Base-by-base conservation (phyloP, 2,113 vertebrate species). In the Leucopternis melanops region DNA sequence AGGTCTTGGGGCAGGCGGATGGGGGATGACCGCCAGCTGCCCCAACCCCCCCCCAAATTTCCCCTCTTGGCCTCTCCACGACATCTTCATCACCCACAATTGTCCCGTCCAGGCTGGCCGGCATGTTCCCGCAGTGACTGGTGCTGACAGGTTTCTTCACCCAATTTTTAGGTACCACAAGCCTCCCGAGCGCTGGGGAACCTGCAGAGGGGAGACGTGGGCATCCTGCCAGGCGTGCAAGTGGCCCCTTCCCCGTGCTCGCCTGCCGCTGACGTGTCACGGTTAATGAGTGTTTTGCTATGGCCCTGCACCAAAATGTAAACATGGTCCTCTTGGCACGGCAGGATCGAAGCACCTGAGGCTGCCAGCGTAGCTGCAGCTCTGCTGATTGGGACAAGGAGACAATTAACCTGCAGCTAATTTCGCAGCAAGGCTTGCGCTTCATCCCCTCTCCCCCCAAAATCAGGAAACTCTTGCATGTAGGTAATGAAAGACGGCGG, bases 231-330 rank as follows among this genome's bases (percentile, higher is more conserved):
- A 32, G 16, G 20, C 47, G 11, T 10, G 14, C 13, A 18, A 2
- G 1, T 26, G 16, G 13, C 32, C 27, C n/a, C 23, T 32, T 81
- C 50, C 32, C 17, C 6, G 8, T 40, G 36, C 45, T 40, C 4
- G 2, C 12, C 13, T 17, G 23, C n/a, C 16, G 6, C 67, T 3
- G 2, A 21, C 0, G 0, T 57, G 15, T n/a, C 40, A 17, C 1
- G 2, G 34, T 40, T 86, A 90, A 63, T 59, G 55, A 36, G 21
- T 52, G 67, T 21, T 82, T 47, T 77, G n/a, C 16, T 70, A 12
- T 1, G 9, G 19, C 59, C 44, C 38, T 58, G 16, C 27, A 81
- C 26, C 34, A 47, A 80, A 70, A 65, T 10, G 20, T 44, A 47
- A 47, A 36, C 21, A 2, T 3, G 19, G 47, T 52, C 36, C 23